These are phyloP conservation scores for Lepus americanus DNA, from an alignment of 2,113 vertebrate species.

Conservation along the genomic window DNA sequence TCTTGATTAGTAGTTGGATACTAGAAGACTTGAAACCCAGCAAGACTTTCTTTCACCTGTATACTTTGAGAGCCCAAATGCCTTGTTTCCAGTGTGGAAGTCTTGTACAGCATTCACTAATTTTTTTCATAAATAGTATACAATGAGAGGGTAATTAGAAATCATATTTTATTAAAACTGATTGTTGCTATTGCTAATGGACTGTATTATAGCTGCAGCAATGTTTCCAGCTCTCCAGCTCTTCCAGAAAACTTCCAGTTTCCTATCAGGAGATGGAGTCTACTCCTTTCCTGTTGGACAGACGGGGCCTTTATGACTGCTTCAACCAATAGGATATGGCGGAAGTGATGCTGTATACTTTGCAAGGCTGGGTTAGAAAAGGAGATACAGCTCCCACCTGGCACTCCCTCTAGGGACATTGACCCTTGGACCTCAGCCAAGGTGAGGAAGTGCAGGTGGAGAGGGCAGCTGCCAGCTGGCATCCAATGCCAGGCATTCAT, in stretches of 20 bases:
- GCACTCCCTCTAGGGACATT: not conserved
- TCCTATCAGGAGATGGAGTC: not conserved
- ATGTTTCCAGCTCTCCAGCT: not conserved
- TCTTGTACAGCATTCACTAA: not conserved
- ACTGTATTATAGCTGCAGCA: not conserved
- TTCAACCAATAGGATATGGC: not conserved
- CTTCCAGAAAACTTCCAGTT: not conserved
- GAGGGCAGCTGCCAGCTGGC: not conserved
- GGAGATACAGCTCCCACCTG: not conserved
- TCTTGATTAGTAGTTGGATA: too few species aligned
- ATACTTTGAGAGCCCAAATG: not conserved
- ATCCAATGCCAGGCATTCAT: not conserved
- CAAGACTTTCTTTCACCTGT: not conserved
- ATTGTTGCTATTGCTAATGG: not conserved
- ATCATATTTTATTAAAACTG: conserved; percentile 27
- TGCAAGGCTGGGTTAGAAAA: not conserved
- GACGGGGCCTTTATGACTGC: not conserved
- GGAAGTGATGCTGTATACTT: not conserved
- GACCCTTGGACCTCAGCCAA: not conserved
- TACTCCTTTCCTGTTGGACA: not conserved
- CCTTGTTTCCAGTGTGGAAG: not conserved
- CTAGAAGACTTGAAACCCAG: not conserved
- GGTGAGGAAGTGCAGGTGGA: not conserved
- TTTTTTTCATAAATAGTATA: not conserved
- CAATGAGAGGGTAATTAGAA: not conserved